Evolutionary conservation across 2,888 invertebrate species (phyloP).

Genomic region (Drosophila vallismaia): DNA sequence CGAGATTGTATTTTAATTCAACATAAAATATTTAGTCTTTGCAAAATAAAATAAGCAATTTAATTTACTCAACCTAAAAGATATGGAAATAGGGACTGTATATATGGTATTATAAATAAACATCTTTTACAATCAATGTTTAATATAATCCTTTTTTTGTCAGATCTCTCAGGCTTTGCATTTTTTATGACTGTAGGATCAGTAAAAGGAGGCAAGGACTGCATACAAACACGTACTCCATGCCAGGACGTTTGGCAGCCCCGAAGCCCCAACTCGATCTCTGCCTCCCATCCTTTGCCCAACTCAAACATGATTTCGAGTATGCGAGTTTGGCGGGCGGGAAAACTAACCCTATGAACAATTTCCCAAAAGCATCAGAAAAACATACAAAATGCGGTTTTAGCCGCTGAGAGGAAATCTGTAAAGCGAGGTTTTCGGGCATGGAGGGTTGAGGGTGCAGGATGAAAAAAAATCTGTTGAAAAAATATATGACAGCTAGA

Average conservation of each 20-base stretch:
- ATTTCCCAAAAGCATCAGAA: constrained; percentile 64
- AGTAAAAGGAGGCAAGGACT: constrained; percentile 43
- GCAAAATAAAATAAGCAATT: no score
- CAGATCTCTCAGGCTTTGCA: not conserved
- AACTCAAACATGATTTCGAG: constrained; percentile 43
- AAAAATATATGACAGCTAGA: constrained; percentile 72
- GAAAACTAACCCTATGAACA: constrained; percentile 70
- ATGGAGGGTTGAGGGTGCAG: not conserved
- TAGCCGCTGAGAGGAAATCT: constrained; percentile 61
- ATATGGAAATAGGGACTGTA: not conserved
- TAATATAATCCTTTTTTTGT: not conserved
- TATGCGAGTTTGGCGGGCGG: constrained; percentile 35
- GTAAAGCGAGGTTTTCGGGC: constrained; percentile 11
- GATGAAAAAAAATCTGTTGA: constrained; percentile 50
- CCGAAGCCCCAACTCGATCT: constrained; percentile 17
- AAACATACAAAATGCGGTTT: constrained; percentile 77
- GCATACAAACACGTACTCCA: constrained; percentile 69
- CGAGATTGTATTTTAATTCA: no score
- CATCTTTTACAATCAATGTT: not conserved
- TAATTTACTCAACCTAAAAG: not conserved
- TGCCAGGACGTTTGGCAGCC: constrained; percentile 62
- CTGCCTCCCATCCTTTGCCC: constrained; percentile 10
- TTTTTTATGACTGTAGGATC: constrained; percentile 16
- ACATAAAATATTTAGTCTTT: no score
- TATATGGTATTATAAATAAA: not conserved